phyloP scores from a whole-genome alignment of 1,140 invertebrate species.

The Neodiprion virginianus region DNA sequence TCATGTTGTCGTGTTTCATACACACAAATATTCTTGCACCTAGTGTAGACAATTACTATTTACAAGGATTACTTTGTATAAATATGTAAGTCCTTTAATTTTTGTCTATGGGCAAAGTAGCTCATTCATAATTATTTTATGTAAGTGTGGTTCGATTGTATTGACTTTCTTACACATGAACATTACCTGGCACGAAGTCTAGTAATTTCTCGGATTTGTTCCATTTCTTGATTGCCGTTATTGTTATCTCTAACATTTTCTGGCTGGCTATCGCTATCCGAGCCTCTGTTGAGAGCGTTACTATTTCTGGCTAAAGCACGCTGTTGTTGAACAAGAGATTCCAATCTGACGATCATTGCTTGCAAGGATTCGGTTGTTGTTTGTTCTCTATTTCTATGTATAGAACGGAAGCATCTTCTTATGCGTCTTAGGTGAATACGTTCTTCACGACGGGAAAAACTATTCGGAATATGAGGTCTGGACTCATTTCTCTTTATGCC shows the following conservation, averaged over 20 bases:
- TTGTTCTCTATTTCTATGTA: conserved; percentile 25
- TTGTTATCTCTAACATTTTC: conserved; percentile 25
- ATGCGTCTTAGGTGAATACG: too few relatives aligned
- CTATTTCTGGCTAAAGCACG: conserved; percentile 34
- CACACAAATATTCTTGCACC: too few relatives aligned
- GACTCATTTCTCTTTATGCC: conserved; percentile 30
- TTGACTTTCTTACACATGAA: too few relatives aligned
- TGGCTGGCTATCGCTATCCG: conserved; percentile 29
- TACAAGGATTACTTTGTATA: too few relatives aligned
- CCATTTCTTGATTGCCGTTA: conserved; percentile 34
- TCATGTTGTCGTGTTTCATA: too few relatives aligned
- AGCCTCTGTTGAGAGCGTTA: conserved; percentile 24
- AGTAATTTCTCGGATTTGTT: conserved; percentile 39
- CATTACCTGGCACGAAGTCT: conserved; percentile 41
- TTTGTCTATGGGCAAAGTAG: too few relatives aligned
- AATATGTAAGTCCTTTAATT: too few relatives aligned
- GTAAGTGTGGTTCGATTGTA: too few relatives aligned
- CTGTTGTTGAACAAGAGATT: conserved; percentile 44
- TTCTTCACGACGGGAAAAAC: conserved; percentile 25
- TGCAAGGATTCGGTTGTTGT: conserved; percentile 38
- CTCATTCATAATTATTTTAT: too few relatives aligned
- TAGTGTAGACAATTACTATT: too few relatives aligned
- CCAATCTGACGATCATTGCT: conserved; percentile 46
- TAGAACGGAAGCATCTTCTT: neutral
- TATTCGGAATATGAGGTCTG: conserved; percentile 26